phyloP scores from a whole-genome alignment of 1,140 invertebrate genomes.

The Zaprionus tsacasi region DNA sequence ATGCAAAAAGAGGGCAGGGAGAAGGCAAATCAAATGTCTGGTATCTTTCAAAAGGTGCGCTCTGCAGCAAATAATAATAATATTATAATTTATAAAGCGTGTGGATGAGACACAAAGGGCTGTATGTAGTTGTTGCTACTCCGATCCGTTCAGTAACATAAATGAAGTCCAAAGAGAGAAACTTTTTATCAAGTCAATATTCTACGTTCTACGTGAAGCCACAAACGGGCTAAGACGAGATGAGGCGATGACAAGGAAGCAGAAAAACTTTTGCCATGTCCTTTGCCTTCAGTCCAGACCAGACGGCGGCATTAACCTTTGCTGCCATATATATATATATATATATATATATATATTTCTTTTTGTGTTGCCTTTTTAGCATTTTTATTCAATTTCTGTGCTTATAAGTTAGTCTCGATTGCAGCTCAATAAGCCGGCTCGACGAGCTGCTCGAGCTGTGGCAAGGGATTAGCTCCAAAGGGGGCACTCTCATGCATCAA shows the following conservation, averaged over 20 bases:
- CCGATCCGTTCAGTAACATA: constrained; percentile 24
- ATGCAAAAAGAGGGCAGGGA: not conserved
- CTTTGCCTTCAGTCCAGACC: constrained; percentile 46
- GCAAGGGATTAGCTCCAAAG: constrained; percentile 53
- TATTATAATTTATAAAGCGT: constrained; percentile 79
- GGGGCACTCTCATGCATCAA: constrained; percentile 32
- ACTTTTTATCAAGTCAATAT: constrained; percentile 82
- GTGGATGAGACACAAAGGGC: constrained; percentile 54
- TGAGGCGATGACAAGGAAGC: constrained; percentile 65
- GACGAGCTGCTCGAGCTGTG: constrained; percentile 2
- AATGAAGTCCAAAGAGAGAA: constrained; percentile 55
- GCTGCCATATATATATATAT: constrained; percentile 40
- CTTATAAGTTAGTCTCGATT: constrained; percentile 52
- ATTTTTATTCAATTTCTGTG: constrained; percentile 76
- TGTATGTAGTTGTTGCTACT: constrained; percentile 12
- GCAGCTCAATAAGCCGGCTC: constrained; percentile 66
- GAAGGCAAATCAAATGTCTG: not conserved
- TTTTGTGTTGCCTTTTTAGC: constrained; percentile 43
- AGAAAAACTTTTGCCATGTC: constrained; percentile 66
- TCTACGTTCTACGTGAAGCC: constrained; percentile 58
- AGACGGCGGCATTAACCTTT: constrained; percentile 76
- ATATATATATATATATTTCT: not conserved
- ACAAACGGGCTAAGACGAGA: constrained; percentile 42
- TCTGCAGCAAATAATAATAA: constrained; percentile 38
- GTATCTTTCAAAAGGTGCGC: constrained; percentile 7